Conservation (phyloP, 2,797 vertebrate species). For the Thripadectes ignobilis region DNA sequence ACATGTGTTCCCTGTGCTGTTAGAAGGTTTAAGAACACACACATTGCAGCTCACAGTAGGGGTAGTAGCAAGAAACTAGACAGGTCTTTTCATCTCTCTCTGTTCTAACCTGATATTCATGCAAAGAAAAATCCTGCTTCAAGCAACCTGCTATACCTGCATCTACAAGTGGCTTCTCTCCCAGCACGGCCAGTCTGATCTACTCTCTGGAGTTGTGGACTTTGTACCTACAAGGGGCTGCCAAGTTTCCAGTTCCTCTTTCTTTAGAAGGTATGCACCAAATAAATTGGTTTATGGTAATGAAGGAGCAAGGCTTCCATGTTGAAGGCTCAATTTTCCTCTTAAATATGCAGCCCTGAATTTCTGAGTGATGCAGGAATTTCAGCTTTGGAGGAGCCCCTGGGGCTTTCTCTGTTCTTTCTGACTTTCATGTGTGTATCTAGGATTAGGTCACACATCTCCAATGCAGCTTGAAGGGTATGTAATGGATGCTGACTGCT, state of each 20-base stretch:
- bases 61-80: neutral
- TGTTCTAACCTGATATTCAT: neutral
- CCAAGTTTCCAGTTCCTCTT: neutral
- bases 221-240: neutral
- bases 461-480: conserved; percentile 61
- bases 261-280: neutral
- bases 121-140: neutral
- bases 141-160: neutral
- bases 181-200: neutral
- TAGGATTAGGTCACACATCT: conserved; percentile 61
- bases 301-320: neutral
- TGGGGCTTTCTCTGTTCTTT: conserved; percentile 55
- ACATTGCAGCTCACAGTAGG: neutral
- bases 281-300: conserved; percentile 44
- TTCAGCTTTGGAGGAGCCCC: conserved; percentile 33
- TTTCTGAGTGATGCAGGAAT: conserved; percentile 23
- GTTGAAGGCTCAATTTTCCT: neutral
- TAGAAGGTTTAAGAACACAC: neutral
- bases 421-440: conserved; percentile 60
- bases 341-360: neutral
- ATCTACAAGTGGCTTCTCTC: neutral
- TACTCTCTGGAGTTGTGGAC: neutral
- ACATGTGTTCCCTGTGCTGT: neutral
- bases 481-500: conserved; percentile 58
- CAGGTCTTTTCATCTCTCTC: neutral